Base-by-base conservation (phyloP, 1,140 invertebrate species). In the Bicyclus anynana region DNA sequence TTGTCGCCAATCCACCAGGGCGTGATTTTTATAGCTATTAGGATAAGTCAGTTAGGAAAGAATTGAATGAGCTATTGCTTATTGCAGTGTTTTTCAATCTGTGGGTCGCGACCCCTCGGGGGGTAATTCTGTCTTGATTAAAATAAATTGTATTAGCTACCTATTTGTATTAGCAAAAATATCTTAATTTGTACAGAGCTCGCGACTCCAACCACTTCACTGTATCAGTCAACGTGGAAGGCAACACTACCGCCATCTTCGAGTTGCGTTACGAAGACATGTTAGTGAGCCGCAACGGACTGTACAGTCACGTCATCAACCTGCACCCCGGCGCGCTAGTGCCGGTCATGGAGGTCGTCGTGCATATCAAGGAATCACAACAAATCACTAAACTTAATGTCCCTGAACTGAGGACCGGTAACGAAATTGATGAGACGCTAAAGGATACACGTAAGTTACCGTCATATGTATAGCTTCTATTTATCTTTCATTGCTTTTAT, bases 241-340 rank as follows among this genome's bases (percentile, higher is more conserved):
- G 91, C 0, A 74, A 89, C 38, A 90, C 82, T 4, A 90, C 90
- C 67, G 91, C 91, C 0, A 80, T 87, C 0, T 94, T 93, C 76
- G 92, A 93, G 62, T 74, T 93, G 47, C 92, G 91, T 0, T 93
- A 93, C 67, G 93, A 94, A 75, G 92, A 93, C 77, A 65, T 94
- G 4, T 73, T 94, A 6, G 72, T 78, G 2, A 79, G 92, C 4
- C 80, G 90, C 29, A 84, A 91, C 44, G 91, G 91, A 2, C 77
- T 89, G 9, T 94, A 94, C 77, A 90, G 92, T 66, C 87, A 92
- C 50, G 89, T 90, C 12, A 84, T 93, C 10, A 92, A 93, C 69
- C 76, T 93, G 33, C 90, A 91, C 67, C 92, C 92, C 0, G 91
- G 91, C 10, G 81, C 90, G 57, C 63, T 91, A 1, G 90, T 93